Evolutionary conservation across 2,113 vertebrate species (phyloP), one percentile per base, ranked within the genome.

Genomic region (Anser brachyrhynchus): DNA sequence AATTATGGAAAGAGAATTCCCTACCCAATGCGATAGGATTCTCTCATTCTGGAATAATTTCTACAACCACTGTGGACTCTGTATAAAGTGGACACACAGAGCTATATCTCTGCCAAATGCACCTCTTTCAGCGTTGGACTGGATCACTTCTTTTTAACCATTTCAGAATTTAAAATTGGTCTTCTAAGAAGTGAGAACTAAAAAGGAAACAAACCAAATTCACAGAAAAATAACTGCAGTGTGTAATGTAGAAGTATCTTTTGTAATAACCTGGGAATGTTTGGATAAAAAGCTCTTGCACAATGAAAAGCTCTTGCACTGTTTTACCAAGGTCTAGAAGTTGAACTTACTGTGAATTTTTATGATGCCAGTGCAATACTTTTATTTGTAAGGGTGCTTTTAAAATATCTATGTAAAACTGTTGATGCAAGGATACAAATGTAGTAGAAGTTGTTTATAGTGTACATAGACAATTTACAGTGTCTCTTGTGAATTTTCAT

Each of bases 311-410:
- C 87, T 95, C 61, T 95, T 93, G 90, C 91, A 96, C 94, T 95
- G 79, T 95, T 89, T 95, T 91, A 90, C 69, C 29, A 41, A 84
- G 43, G 67, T 76, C 26, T 83, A 46, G 49, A 95, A 86, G 41
- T 84, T 31, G 90, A 93, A 87, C 28, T 82, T 85, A 88, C 97
- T 96, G 96, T 96, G 94, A 95, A 93, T 90, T 96, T 97, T 96
- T 92, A 89, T 82, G 26, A 86, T 87, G 79, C 67, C 85, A 96
- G 94, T 91, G 95, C 92, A 94, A 95, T 96, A 94, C 74, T 92
- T 93, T 93, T 90, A 35, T 96, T 96, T 95, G 92, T 92, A 91
- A 94, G 91, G 93, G 75, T 96, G 92, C 82, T 95, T 92, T 95
- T 65, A 69, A 88, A 78, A 76, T 85, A 69, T 9, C 46, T 85